Base-by-base conservation (phyloP, 2,113 vertebrate species). In the Thalassoma bifasciatum region DNA sequence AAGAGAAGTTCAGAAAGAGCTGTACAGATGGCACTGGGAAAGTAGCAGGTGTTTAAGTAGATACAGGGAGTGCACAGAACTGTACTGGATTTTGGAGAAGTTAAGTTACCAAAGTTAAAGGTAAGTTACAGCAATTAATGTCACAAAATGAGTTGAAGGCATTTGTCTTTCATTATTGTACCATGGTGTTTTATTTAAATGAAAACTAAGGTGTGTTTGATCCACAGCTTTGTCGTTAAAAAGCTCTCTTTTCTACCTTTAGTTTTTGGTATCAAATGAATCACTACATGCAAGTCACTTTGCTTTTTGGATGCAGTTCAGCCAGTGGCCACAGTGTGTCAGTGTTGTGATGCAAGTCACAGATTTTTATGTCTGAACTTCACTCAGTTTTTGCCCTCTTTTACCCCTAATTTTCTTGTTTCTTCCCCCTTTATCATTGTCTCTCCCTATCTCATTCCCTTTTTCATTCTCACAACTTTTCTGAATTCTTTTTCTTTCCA, bases 241-340 rank as follows among this genome's bases (percentile, higher is more conserved):
- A 30, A 30, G 30, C 30, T 30, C 30, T 30, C 30, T 30, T 13
- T 23, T 47, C 14, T 42, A 23, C 38, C 66, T 64, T 72, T 30
- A 10, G 10, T 71, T 44, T 8, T 42, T 62, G 44, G 44, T 34
- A 68, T 5, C 23, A 54, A 49, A 68, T 21, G 40, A 17, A 16
- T 13, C 22, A 12, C 30, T 17, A 38, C 17, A 56, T 1, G 14
- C 14, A 9, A n/a, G 37, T n/a, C n/a, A 9, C 12, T 6, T 10
- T 22, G 10, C 8, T 8, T 5, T 16, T 44, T 58, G 13, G 9
- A 1, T 77, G 83, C 30, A 87, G 46, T 85, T 85, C 67, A 30
- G 0, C 6, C 2, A 6, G 3, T 9, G 44, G 11, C 85, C 91
- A 91, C 49, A 56, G 42, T 77, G 63, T 86, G 91, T 88, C 85